Evolutionary conservation across 2,113 vertebrate genomes (phyloP), one percentile per base, ranked within the genome.

Genomic region (Larimichthys polyactis): DNA sequence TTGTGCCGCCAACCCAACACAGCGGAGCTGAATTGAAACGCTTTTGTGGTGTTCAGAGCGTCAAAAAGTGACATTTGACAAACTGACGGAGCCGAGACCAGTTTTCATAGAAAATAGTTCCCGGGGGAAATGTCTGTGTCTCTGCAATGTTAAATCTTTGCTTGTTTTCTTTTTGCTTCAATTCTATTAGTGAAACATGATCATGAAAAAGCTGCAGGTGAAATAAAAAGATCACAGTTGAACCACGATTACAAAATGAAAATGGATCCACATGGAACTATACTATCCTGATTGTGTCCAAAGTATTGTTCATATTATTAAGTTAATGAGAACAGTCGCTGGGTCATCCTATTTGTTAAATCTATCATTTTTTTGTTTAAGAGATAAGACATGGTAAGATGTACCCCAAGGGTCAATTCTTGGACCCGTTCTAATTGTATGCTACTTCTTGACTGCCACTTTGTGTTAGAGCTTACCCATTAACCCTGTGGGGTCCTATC

Each of bases 1-100:
- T 57, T 22, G 52, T 16, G 40, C 59, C 19, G 6, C 69, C 69
- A 0, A 63, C 58, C 71, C 65, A 79, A 57, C 22, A 46, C 74
- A 15, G 74, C 71, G 82, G 78, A 17, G 17, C 86, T 71, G 57
- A 79, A 88, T 84, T 10, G 12, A 51, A 74, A 58, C 19, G 0
- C 19, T 20, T 55, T 78, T 80, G 81, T 74, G 73, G 77, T 57
- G 49, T 64, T 69, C 11, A 32, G 7, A 75, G 43, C 24, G 36
- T 43, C 29, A 73, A 32, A 59, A 64, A 27, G 20, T 73, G 44
- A 70, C 1, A 69, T 78, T 43, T 73, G 12, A 27, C 46, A 74
- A 55, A n/a, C 4, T 24, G 11, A 43, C 29, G 49, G 54, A 12
- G 68, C 11, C 44, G 32, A 29, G 19, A 27, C 14, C 17, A 46